Conservation (phyloP, 92 coral and sea anemone genomes). For the Palythoa caribaeorum region DNA sequence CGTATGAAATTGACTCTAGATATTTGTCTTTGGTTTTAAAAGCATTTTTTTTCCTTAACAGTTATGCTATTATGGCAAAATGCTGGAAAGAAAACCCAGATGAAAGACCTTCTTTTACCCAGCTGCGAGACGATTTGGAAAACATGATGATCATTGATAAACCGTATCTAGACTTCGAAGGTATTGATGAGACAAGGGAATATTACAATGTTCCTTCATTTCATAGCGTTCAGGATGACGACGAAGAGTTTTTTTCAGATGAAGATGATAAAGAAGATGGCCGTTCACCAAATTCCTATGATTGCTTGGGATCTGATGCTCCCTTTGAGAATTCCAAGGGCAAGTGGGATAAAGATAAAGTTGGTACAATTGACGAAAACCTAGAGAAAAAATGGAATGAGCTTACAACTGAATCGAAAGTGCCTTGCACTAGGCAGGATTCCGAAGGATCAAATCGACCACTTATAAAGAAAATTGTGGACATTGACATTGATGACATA, state of each 20-base stretch:
- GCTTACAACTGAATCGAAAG: neutral
- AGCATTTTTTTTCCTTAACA: neutral
- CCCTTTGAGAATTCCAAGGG: neutral
- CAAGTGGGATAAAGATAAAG: neutral
- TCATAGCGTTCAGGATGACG: slow-evolving; percentile 37
- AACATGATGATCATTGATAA: slow-evolving; percentile 41
- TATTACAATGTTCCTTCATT: slow-evolving; percentile 44
- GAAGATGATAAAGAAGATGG: neutral
- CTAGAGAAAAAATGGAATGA: neutral
- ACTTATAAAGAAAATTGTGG: slow-evolving; percentile 1
- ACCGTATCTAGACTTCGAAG: slow-evolving; percentile 33
- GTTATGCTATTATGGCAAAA: slow-evolving; percentile 41
- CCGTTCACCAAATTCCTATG: neutral
- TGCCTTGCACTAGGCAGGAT: slow-evolving; percentile 24
- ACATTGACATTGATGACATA: slow-evolving; percentile 13
- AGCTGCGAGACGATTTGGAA: slow-evolving; percentile 33
- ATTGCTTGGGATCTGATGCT: neutral
- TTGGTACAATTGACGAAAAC: neutral
- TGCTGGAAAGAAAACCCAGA: slow-evolving; percentile 43
- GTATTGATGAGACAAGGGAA: slow-evolving; percentile 35
- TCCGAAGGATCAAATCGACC: slow-evolving; percentile 35
- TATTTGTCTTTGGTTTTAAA: neutral
- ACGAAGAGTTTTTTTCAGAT: neutral
- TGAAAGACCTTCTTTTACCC: slow-evolving; percentile 27
- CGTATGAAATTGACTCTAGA: neutral